Percentiles rank a stretch among this genome's conserved stretches.
Conservation (phyloP, 2,888 invertebrate genomes). For the Cephus pulcher region DNA sequence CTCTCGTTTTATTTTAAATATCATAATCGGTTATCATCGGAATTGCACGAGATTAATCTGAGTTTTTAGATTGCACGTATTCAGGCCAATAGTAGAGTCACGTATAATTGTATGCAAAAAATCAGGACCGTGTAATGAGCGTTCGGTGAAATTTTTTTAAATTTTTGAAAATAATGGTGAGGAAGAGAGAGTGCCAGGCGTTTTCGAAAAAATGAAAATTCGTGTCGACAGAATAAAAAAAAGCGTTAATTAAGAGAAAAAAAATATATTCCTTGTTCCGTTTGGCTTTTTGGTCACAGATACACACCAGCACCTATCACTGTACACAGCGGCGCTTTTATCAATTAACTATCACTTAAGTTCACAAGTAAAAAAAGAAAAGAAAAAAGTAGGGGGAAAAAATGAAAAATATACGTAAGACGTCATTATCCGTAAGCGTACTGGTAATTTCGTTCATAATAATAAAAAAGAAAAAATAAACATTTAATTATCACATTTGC, state of each 20-base stretch:
- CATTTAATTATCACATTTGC: not conserved
- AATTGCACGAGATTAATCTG: not conserved
- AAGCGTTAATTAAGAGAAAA: constrained; percentile 8
- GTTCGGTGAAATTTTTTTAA: constrained; percentile 26
- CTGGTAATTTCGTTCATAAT: not conserved
- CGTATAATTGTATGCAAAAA: constrained; percentile 37
- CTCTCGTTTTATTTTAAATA: not conserved
- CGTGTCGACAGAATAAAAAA: constrained; percentile 29
- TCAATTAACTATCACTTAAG: constrained; percentile 35
- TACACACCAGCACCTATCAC: constrained; percentile 62
- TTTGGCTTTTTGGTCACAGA: constrained; percentile 65
- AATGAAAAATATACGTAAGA: not conserved
- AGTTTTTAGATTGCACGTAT: constrained; percentile 47
- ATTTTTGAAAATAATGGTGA: not conserved
- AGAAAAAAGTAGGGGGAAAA: not conserved
- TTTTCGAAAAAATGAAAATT: constrained; percentile 5
- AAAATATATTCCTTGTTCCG: constrained; percentile 48
- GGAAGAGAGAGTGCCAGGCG: too few species aligned
- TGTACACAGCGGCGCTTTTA: constrained; percentile 56
- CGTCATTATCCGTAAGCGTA: not conserved
- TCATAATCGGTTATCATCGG: too few species aligned
- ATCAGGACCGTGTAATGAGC: constrained; percentile 24
- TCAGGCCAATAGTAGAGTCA: not conserved
- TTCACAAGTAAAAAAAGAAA: not conserved
- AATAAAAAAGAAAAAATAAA: constrained; percentile 2